These are phyloP conservation scores for Stercorarius parasiticus DNA, from an alignment of 2,113 vertebrate genomes.

Conservation along the genomic window DNA sequence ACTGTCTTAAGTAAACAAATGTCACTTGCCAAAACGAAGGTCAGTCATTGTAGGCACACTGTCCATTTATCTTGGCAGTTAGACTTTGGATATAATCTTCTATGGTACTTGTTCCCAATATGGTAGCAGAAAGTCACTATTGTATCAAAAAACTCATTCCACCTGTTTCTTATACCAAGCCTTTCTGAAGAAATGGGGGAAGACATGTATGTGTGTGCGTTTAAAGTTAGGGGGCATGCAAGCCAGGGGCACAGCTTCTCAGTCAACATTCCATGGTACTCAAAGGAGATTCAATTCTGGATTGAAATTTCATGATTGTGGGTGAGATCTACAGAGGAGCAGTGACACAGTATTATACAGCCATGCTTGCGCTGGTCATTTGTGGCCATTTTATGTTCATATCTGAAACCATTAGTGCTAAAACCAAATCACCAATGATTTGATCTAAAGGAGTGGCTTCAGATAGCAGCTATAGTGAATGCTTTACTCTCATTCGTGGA, in stretches of 20 bases:
- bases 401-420: background rate
- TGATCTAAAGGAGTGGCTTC: background rate
- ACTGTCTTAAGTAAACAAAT: background rate
- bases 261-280: background rate
- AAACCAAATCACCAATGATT: background rate
- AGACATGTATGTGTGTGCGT: background rate
- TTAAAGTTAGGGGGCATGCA: background rate
- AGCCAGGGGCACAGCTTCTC: background rate
- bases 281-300: background rate
- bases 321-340: background rate
- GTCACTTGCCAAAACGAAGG: background rate
- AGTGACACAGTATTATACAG: background rate
- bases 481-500: background rate
- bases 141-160: background rate
- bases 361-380: background rate
- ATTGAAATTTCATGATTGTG: background rate
- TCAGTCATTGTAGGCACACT: background rate
- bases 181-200: background rate
- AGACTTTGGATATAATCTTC: background rate
- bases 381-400: background rate
- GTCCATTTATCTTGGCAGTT: background rate
- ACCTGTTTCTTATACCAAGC: background rate
- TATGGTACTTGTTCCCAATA: background rate
- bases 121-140: background rate
- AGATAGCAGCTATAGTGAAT: background rate